Percentiles rank a stretch among this genome's conserved stretches.
Evolutionary conservation across 2,888 invertebrate genomes (phyloP).

Genomic region (Brachypterus glaber): DNA sequence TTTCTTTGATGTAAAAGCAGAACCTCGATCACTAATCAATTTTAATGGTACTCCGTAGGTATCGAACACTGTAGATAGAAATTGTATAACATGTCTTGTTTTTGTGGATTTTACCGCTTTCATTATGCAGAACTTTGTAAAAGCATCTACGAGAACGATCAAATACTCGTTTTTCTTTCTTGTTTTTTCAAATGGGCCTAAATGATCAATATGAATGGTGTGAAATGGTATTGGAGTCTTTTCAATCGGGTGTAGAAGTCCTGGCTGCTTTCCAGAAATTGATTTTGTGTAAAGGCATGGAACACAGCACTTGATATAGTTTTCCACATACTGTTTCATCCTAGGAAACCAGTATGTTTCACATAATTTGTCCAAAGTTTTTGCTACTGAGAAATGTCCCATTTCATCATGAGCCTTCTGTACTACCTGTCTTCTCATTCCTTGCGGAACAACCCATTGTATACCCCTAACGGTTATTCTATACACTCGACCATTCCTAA

Average conservation of each 20-base stretch:
- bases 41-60: slow-evolving; percentile 22
- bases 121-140: slow-evolving; percentile 15
- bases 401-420: slow-evolving; percentile 32
- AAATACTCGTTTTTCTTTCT: slow-evolving; percentile 10
- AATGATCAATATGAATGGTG: slow-evolving; percentile 22
- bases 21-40: slow-evolving; percentile 16
- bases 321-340: slow-evolving; percentile 18
- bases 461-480: slow-evolving; percentile 17
- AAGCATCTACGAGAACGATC: slow-evolving; percentile 10
- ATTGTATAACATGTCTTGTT: slow-evolving; percentile 18
- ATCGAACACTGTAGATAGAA: slow-evolving; percentile 11
- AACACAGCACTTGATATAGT: slow-evolving; percentile 27
- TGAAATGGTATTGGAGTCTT: slow-evolving; percentile 19
- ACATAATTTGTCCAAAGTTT: slow-evolving; percentile 26
- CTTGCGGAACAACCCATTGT: slow-evolving; percentile 30
- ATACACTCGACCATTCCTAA: slow-evolving; percentile 16
- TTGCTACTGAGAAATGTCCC: slow-evolving; percentile 33
- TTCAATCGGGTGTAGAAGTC: slow-evolving; percentile 20
- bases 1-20: slow-evolving; percentile 16
- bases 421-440: slow-evolving; percentile 21
- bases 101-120: slow-evolving; percentile 17
- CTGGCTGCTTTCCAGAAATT: slow-evolving; percentile 17
- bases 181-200: slow-evolving; percentile 21
- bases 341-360: slow-evolving; percentile 23
- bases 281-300: slow-evolving; percentile 26